Base-by-base conservation (phyloP, 2,797 vertebrate genomes). In the Ctenosaura bakeri region DNA sequence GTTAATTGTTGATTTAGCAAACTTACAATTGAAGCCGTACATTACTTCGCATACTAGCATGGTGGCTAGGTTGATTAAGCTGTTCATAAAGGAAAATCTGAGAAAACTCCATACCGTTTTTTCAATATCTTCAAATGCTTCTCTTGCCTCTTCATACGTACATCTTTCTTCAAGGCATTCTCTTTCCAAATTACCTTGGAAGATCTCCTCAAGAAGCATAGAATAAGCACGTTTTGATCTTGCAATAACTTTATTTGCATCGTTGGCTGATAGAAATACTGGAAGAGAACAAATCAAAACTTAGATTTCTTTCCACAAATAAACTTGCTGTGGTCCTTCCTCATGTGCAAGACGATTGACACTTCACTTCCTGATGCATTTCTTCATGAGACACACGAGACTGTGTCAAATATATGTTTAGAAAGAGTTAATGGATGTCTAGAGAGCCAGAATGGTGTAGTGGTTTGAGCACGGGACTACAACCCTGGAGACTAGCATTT, bases 101-200 rank as follows among this genome's bases (percentile, higher is more conserved):
- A 66, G 86, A 85, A 86, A 85, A 92, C 54, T 77, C 95, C 97
- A 79, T 89, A 99, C 99, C 0, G 98, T 98, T 83, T 91, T 83
- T 0, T 77, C 90, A 0, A 84, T 88, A 0, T 98, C 84, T 93
- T 99, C 98, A 83, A 98, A 99, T 71, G 93, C 97, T 94, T 99
- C 98, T 76, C 98, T 97, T 3, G 98, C 98, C 94, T 99, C 99
- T 93, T 99, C 98, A 1, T 94, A 97, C 1, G 32, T 94, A 78
- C 99, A 99, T 9, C 32, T 84, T 95, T 99, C 99, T 95, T 99
- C 99, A 0, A 95, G 90, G 56, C 98, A 99, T 93, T 99, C 99
- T 22, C 97, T 96, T 96, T 99, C 98, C 96, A 99, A 96, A 95
- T 98, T 97, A 2, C 98, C 99, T 94, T 97, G 92, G 1, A 98